Base-by-base conservation (phyloP, 2,888 invertebrate genomes). In the Agrenia bidenticulata region DNA sequence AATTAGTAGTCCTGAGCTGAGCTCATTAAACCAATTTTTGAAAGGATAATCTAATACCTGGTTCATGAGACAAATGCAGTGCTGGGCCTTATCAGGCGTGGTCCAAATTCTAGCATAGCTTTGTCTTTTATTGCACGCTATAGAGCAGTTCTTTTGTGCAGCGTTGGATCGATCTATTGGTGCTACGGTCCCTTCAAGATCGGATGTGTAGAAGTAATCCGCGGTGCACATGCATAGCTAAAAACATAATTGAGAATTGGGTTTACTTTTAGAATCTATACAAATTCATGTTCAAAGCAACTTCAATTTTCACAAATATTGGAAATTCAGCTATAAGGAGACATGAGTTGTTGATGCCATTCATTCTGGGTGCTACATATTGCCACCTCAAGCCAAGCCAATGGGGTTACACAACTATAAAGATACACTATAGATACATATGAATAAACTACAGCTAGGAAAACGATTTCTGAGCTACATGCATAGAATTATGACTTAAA, bases 31-130 rank as follows among this genome's bases (percentile, higher is more conserved):
- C 32, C 5, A 32, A 32, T 4, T 4, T 32, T 32, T 45, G 45
- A 15, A 39, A 11, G 19, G 50, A 9, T 21, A 53, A 21, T 53
- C 19, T 37, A 19, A 55, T 49, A 65, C 69, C 58, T 69, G 69
- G 37, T 66, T 63, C 19, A 66, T 39, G 11, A 69, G 26, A 49
- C 69, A 69, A 15, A n/a, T 41, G 17, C 69, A 69, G 1, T 15
- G 45, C 19, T 24, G 53, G 9, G 69, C 37, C 4, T 50, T 11
- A 23, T 69, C 69, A n/a, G 7, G 55, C 26, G 23, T 49, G 17
- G 56, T 60, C 65, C 63, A 66, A 11, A 69, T 66, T 41, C 69
- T 39, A 11, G 63, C 69, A 19, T 69, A 66, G 23, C 63, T 63
- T 49, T 63, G 63, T 19, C 69, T 32, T 19, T 57, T 53, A 24